phyloP scores from a whole-genome alignment of 2,797 vertebrate species.

The Tragopan temminckii region DNA sequence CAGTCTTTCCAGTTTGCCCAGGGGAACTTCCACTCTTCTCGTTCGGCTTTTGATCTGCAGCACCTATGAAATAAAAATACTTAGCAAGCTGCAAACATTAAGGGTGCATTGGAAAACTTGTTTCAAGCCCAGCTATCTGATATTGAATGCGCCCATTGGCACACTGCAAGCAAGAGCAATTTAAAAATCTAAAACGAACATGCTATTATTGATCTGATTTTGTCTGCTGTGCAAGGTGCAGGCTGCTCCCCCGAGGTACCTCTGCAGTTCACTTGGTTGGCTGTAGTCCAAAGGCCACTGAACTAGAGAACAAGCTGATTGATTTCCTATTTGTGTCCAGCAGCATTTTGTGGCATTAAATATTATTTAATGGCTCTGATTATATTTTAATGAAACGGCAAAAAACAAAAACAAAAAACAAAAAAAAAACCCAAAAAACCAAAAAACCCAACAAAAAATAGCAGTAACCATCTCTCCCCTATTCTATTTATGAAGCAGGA shows the following conservation, averaged over 20 bases:
- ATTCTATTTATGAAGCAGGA: slow-evolving; percentile 46
- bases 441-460: not conserved
- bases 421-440: slow-evolving; percentile 30
- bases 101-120: not conserved
- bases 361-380: slow-evolving; percentile 68
- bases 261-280: not conserved
- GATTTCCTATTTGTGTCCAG: slow-evolving; percentile 73
- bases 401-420: not conserved
- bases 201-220: slow-evolving; percentile 55
- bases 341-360: slow-evolving; percentile 42
- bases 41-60: slow-evolving; percentile 12
- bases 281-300: slow-evolving; percentile 26
- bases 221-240: slow-evolving; percentile 59
- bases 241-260: not conserved
- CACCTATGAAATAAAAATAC: slow-evolving; percentile 3
- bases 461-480: not conserved
- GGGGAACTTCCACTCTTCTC: not conserved
- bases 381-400: slow-evolving; percentile 69
- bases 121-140: slow-evolving; percentile 23
- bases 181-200: slow-evolving; percentile 41
- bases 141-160: not conserved
- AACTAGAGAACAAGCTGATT: slow-evolving; percentile 61
- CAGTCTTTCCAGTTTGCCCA: not conserved
- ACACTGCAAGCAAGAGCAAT: slow-evolving; percentile 33
- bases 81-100: not conserved